Conservation (phyloP, 2,797 vertebrate genomes). For the Toxotes lorentzi region DNA sequence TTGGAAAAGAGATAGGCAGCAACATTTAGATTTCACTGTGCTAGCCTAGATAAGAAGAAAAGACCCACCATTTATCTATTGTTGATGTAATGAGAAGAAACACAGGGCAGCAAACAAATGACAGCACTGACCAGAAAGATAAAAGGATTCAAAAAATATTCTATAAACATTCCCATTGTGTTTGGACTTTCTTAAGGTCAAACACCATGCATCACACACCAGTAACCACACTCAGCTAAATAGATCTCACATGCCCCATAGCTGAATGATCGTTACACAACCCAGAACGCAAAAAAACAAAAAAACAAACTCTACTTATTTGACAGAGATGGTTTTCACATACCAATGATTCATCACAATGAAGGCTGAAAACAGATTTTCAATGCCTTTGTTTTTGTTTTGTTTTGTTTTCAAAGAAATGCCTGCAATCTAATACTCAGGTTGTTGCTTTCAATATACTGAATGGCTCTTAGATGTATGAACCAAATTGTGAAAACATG, state of each 20-base stretch:
- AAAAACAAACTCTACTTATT: background rate
- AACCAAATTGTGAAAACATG: constrained; percentile 36
- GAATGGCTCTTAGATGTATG: constrained; percentile 23
- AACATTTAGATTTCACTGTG: constrained; percentile 31
- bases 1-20: constrained; percentile 29
- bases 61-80: constrained; percentile 37
- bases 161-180: constrained; percentile 34
- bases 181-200: constrained; percentile 48
- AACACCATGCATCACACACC: constrained; percentile 26
- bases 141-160: constrained; percentile 17
- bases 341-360: constrained; percentile 21
- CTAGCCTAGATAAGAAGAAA: constrained; percentile 47
- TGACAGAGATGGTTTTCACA: constrained; percentile 23
- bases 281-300: constrained; percentile 18
- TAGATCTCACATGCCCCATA: constrained; percentile 23
- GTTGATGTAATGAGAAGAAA: constrained; percentile 47
- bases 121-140: constrained; percentile 41
- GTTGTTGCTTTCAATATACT: constrained; percentile 6
- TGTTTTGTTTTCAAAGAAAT: constrained; percentile 23
- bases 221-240: constrained; percentile 34
- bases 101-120: constrained; percentile 47
- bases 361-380: constrained; percentile 9
- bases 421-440: constrained; percentile 20
- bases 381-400: background rate
- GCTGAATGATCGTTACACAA: constrained; percentile 32